A percentile compares a stretch with the other conserved stretches of the same genome.
These are phyloP conservation scores for Hemitrygon akajei DNA, from an alignment of 2,797 vertebrate species.

Conservation along the genomic window DNA sequence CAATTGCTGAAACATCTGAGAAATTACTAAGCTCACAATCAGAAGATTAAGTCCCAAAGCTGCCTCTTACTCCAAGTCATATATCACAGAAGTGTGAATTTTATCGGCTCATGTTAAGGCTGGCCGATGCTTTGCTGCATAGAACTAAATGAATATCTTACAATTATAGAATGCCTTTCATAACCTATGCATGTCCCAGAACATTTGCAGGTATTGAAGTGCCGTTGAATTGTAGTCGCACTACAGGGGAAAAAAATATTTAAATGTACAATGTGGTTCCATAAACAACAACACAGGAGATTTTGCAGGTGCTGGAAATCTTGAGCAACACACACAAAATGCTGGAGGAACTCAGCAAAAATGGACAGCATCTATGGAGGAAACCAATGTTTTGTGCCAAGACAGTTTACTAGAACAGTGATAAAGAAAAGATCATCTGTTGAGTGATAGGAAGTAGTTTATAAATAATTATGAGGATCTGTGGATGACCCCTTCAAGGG, in stretches of 20 bases:
- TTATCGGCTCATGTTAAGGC: background rate
- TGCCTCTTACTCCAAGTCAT: background rate
- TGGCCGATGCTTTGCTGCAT: background rate
- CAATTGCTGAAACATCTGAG: constrained; percentile 36
- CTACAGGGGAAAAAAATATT: background rate
- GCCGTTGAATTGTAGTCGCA: background rate
- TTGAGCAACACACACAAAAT: no score
- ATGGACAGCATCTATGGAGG: no score
- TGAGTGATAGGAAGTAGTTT: background rate
- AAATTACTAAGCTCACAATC: constrained; percentile 32
- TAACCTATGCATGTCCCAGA: background rate
- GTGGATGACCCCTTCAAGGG: background rate
- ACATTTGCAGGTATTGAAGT: background rate
- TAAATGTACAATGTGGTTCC: no score
- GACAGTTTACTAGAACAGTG: no score
- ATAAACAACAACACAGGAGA: background rate
- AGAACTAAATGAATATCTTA: background rate
- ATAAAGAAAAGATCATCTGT: background rate
- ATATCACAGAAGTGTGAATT: background rate
- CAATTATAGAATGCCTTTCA: background rate
- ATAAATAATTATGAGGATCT: background rate
- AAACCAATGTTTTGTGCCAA: no score
- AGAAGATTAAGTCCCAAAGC: constrained; percentile 29
- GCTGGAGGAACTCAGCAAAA: no score
- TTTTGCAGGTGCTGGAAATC: no score